Evolutionary conservation across 2,113 vertebrate genomes (phyloP).

Genomic region (Semicossyphus pulcher): DNA sequence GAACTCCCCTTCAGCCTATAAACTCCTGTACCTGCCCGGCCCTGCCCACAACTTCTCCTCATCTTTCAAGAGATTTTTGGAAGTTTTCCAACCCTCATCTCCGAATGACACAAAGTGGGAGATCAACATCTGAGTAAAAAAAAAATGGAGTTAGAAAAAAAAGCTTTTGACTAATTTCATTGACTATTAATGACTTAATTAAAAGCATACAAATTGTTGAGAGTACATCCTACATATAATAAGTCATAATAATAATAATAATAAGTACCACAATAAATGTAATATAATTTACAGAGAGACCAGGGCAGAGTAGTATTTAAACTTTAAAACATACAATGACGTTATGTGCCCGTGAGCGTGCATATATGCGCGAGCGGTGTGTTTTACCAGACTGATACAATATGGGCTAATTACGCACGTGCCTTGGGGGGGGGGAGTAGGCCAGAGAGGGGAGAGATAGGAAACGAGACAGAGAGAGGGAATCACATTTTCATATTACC

Average conservation of each 20-base stretch:
- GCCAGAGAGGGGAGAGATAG: background rate
- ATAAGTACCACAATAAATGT: background rate
- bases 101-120: background rate
- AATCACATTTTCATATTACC: conserved; percentile 44
- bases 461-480: background rate
- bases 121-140: too few relatives aligned
- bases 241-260: background rate
- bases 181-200: background rate
- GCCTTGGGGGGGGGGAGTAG: background rate
- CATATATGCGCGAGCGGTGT: conserved; percentile 15
- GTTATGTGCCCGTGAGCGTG: background rate
- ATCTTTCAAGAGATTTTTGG: conserved; percentile 55
- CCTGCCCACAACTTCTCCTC: conserved; percentile 73
- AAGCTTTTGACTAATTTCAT: too few relatives aligned
- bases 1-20: conserved; percentile 27
- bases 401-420: conserved; percentile 47
- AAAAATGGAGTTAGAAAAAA: too few relatives aligned
- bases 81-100: conserved; percentile 13
- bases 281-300: background rate
- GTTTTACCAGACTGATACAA: conserved; percentile 37
- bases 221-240: background rate
- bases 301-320: background rate
- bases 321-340: background rate
- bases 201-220: background rate
- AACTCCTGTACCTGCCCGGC: conserved; percentile 62